Evolutionary conservation across 2,888 invertebrate species (phyloP).

Genomic region (Limnephilus lunatus): DNA sequence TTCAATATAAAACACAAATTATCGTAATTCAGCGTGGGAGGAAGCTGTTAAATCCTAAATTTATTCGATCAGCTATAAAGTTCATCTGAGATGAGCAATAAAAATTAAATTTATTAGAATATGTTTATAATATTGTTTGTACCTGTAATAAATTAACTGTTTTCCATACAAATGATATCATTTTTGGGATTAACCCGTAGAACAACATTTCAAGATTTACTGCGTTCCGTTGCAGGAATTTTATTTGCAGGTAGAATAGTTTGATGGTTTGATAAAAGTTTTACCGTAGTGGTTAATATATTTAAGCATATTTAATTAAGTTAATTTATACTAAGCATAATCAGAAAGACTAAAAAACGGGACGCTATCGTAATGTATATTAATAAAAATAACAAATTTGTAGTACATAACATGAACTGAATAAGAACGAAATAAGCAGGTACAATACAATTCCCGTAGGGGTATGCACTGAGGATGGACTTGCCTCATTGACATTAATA

Average conservation of each 20-base stretch:
- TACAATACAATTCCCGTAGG: too few relatives aligned
- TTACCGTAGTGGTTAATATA: background rate
- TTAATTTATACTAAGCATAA: too few relatives aligned
- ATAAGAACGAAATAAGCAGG: too few relatives aligned
- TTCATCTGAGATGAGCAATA: slow-evolving; percentile 19
- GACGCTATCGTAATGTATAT: too few relatives aligned
- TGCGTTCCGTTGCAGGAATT: background rate
- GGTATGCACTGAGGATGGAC: too few relatives aligned
- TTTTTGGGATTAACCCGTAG: background rate
- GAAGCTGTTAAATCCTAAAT: slow-evolving; percentile 8
- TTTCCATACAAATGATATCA: background rate
- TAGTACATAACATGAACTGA: too few relatives aligned
- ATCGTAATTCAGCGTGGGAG: background rate
- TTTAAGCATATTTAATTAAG: too few relatives aligned
- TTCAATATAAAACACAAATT: background rate
- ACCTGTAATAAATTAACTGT: background rate
- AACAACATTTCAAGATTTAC: background rate
- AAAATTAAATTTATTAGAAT: slow-evolving; percentile 19
- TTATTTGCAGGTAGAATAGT: background rate
- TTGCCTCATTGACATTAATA: too few relatives aligned
- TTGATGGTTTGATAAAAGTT: background rate
- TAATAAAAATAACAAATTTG: too few relatives aligned
- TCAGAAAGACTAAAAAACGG: too few relatives aligned
- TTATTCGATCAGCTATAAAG: slow-evolving; percentile 16
- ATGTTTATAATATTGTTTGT: background rate